Evolutionary conservation across 2,113 vertebrate genomes (phyloP), one percentile per base, ranked within the genome.

Genomic region (Elachura formosa): DNA sequence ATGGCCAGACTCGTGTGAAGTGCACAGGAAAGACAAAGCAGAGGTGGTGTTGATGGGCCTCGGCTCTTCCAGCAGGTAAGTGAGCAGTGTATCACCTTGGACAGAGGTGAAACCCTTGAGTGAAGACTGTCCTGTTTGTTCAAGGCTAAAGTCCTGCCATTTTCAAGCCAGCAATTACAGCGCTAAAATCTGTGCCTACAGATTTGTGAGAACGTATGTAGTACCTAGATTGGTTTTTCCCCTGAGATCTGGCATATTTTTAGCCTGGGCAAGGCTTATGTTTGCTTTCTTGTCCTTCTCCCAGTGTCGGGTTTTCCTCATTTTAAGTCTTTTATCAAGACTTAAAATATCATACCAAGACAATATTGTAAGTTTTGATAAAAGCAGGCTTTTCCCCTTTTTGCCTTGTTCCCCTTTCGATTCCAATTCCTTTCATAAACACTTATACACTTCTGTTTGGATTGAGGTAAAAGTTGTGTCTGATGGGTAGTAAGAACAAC

Each of bases 91-190:
- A 33, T 73, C 36, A 22, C 24, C 21, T 3, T 3, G 14, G 48
- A 17, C 22, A 59, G 61, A 36, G 15, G 23, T 15, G 38, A 73
- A 62, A 49, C 28, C 28, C 76, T 89, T 49, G 14, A 10, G 17
- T 2, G 4, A 41, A 34, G 43, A 17, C 14, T 5, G 26, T 56
- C 54, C 66, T 80, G 28, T 11, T 29, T 71, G 8, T 40, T 56
- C 0, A 0, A 52, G 59, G 59, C 77, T 77, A 24, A 12, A 29
- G 28, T n/a, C 33, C 33, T 58, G 46, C 12, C 8, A 16, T 58
- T 71, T 77, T 51, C 31, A 34, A 41, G 33, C n/a, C 7, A 11
- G 72, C 10, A 19, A n/a, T 31, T 40, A 16, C n/a, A 48, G 9
- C 14, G n/a, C 51, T 11, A 51, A 68, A 46, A 75, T 40, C 40